Percentiles rank a stretch among this genome's conserved stretches.
phyloP scores from a whole-genome alignment of 2,888 invertebrate genomes.

The Cryptocephalus moraei region DNA sequence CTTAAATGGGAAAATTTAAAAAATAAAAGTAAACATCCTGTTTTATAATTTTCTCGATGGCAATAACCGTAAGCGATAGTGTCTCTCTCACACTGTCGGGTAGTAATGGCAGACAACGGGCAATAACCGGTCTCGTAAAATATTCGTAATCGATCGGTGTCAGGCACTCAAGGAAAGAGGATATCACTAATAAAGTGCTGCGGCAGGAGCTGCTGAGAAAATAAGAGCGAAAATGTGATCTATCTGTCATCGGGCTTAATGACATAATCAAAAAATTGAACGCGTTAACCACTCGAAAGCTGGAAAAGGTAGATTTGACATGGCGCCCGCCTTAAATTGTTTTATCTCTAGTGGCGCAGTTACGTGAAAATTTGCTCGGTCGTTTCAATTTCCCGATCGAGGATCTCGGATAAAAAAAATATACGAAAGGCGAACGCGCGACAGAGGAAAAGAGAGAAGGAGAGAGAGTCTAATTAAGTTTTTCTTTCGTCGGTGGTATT shows the following conservation, averaged over 20 bases:
- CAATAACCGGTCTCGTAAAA: too few relatives aligned
- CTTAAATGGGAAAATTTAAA: too few relatives aligned
- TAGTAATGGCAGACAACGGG: too few relatives aligned
- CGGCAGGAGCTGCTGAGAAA: slow-evolving; percentile 20
- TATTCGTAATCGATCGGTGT: slow-evolving; percentile 23
- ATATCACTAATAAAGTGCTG: slow-evolving; percentile 26
- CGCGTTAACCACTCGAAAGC: slow-evolving; percentile 29
- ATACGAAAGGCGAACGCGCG: too few relatives aligned
- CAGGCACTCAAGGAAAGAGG: slow-evolving; percentile 16
- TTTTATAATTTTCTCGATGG: too few relatives aligned
- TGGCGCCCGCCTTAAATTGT: slow-evolving; percentile 13
- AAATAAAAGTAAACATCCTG: too few relatives aligned
- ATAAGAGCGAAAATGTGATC: slow-evolving; percentile 33
- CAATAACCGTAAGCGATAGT: too few relatives aligned
- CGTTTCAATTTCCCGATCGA: neutral
- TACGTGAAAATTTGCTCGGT: slow-evolving; percentile 6
- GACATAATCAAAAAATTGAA: slow-evolving; percentile 31
- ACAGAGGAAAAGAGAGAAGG: too few relatives aligned
- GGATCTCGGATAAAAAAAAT: too few relatives aligned
- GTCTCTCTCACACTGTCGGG: too few relatives aligned
- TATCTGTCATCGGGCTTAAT: slow-evolving; percentile 31
- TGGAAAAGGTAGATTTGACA: slow-evolving; percentile 32
- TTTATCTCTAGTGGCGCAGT: slow-evolving; percentile 9
- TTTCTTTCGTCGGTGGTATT: too few relatives aligned
- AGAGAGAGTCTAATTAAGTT: too few relatives aligned